These are phyloP conservation scores for Euura lappo DNA, from an alignment of 1,140 invertebrate species.

Conservation along the genomic window DNA sequence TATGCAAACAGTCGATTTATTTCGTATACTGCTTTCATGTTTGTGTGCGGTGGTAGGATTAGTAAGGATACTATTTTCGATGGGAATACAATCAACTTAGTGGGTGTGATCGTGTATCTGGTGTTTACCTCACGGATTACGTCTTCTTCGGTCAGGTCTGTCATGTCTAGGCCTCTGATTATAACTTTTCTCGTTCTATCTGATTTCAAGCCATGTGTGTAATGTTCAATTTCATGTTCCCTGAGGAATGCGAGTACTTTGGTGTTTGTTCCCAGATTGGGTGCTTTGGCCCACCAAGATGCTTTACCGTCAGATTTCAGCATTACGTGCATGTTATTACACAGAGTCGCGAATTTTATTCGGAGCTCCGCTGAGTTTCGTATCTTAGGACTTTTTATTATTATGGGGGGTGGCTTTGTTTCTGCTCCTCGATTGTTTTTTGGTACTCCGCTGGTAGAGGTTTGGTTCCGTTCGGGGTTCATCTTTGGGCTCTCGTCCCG, in stretches of 20 bases:
- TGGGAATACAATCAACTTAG: no score
- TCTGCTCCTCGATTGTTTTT: no score
- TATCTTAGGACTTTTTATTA: background rate
- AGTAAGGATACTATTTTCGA: no score
- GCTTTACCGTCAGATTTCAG: background rate
- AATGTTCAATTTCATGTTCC: slow-evolving; percentile 15
- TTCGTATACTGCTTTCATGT: slow-evolving; percentile 7
- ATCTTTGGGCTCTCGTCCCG: no score
- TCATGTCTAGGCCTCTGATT: slow-evolving; percentile 9
- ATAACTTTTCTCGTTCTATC: slow-evolving; percentile 7
- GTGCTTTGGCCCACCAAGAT: background rate
- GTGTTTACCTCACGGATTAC: slow-evolving; percentile 4
- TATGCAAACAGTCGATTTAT: slow-evolving; percentile 7
- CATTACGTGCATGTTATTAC: background rate
- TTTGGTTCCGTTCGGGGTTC: no score
- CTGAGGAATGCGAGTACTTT: slow-evolving; percentile 2
- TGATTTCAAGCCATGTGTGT: background rate
- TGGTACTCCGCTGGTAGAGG: no score
- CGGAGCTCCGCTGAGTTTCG: background rate
- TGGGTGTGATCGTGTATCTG: background rate
- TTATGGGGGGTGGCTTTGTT: background rate
- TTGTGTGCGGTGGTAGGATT: no score
- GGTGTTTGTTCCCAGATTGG: background rate
- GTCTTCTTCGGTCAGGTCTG: background rate
- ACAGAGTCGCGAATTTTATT: background rate